Evolutionary conservation across 1,140 invertebrate species (phyloP).

Genomic region (Subanguina moxae): DNA sequence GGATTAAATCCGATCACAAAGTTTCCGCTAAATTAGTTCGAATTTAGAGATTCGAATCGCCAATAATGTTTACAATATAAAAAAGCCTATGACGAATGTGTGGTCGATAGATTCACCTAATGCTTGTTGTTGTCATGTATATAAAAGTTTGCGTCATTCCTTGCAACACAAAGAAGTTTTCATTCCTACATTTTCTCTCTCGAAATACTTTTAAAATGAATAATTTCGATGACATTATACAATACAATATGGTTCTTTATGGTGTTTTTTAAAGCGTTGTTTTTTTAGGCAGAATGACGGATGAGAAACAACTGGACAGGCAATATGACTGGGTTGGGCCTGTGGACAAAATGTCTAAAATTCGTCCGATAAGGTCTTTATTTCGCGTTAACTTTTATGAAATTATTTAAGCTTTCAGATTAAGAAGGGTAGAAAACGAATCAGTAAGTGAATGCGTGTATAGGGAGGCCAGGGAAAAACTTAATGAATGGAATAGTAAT

Average conservation of each 20-base stretch:
- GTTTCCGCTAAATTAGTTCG: too few species aligned
- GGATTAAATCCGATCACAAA: too few species aligned
- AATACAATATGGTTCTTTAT: too few species aligned
- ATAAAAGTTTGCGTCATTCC: background rate
- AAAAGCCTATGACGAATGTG: too few species aligned
- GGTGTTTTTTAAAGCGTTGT: too few species aligned
- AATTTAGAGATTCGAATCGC: too few species aligned
- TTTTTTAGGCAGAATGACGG: background rate
- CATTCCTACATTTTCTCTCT: background rate
- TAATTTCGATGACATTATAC: too few species aligned
- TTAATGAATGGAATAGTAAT: slow-evolving; percentile 50
- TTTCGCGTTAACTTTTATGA: slow-evolving; percentile 2
- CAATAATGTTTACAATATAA: too few species aligned
- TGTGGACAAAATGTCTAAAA: slow-evolving; percentile 48
- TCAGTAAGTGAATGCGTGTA: slow-evolving; percentile 43
- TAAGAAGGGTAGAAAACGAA: slow-evolving; percentile 47
- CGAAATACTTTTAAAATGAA: too few species aligned
- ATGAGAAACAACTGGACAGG: slow-evolving; percentile 27
- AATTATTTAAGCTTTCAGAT: slow-evolving; percentile 24
- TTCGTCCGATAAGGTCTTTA: slow-evolving; percentile 44
- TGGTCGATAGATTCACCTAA: background rate
- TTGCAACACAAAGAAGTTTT: slow-evolving; percentile 1
- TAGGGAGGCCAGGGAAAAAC: slow-evolving; percentile 37
- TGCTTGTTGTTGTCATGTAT: slow-evolving; percentile 4
- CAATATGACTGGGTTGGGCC: slow-evolving; percentile 56